Evolutionary conservation across 2,113 vertebrate genomes (phyloP).

Genomic region (Oreochromis tanganicae): DNA sequence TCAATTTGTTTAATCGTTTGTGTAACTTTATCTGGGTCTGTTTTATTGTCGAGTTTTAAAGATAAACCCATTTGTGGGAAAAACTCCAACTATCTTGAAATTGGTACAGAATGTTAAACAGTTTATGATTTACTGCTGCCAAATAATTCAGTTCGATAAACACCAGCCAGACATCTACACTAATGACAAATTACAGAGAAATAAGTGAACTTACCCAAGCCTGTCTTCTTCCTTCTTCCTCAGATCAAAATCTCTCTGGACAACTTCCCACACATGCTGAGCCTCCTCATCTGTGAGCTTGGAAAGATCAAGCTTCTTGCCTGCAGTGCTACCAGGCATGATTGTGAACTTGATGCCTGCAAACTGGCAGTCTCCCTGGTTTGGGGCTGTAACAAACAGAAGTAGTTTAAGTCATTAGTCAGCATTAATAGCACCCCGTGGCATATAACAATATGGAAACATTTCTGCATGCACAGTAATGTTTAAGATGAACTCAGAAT

Average conservation of each 20-base stretch:
- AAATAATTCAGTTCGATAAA: neutral
- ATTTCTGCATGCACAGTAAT: neutral
- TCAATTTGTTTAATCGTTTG: neutral
- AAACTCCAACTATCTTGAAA: neutral
- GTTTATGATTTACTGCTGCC: neutral
- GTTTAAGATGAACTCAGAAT: neutral
- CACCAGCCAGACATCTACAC: neutral
- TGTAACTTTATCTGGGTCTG: neutral
- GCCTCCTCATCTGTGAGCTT: constrained; percentile 90
- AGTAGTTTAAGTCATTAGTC: neutral
- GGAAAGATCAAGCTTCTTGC: constrained; percentile 87
- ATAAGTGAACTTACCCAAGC: constrained; percentile 75
- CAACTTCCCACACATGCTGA: constrained; percentile 86
- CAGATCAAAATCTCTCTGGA: constrained; percentile 88
- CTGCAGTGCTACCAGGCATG: constrained; percentile 57
- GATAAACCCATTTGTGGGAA: neutral
- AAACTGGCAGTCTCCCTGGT: neutral
- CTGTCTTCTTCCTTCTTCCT: constrained; percentile 87
- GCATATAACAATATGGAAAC: neutral
- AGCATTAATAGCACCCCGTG: neutral
- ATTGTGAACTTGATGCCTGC: neutral
- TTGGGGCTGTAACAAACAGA: neutral
- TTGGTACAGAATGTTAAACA: neutral
- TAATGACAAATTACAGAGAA: neutral
- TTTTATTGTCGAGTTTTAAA: neutral